These are phyloP conservation scores for Hydrozoanthus tunicans DNA, from an alignment of 64 coral and sea anemone species.

Conservation along the genomic window DNA sequence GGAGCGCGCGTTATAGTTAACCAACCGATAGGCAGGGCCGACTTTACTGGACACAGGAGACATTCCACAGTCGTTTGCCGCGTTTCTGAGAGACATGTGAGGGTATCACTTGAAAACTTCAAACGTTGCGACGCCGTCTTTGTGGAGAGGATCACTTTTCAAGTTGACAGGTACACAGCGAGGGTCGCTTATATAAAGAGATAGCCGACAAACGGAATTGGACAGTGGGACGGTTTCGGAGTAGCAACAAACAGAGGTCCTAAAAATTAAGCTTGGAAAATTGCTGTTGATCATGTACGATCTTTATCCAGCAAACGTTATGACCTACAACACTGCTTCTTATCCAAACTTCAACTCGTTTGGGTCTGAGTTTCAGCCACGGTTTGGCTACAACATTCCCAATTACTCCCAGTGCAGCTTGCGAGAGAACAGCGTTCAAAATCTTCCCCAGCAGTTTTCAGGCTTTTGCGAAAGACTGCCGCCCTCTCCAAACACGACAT, in stretches of 20 bases:
- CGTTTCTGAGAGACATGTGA: conserved; percentile 30
- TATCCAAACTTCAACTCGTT: conserved; percentile 51
- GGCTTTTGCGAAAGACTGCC: conserved; percentile 7
- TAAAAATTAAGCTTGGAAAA: neutral
- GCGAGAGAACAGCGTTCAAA: conserved; percentile 8
- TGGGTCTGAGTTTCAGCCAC: conserved; percentile 27
- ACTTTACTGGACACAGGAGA: neutral
- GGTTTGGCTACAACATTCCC: conserved; percentile 39
- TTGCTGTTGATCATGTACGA: conserved; percentile 28
- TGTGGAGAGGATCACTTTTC: conserved; percentile 60
- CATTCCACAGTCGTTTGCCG: conserved; percentile 31
- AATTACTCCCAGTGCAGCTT: conserved; percentile 43
- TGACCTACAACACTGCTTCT: conserved; percentile 16
- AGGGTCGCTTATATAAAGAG: conserved; percentile 54
- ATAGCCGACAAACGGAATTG: conserved; percentile 43
- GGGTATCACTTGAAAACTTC: conserved; percentile 18
- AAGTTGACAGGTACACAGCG: conserved; percentile 47
- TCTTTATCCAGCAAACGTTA: conserved; percentile 45
- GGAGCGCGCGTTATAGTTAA: neutral
- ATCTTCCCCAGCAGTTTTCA: conserved; percentile 8
- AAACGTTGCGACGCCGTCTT: conserved; percentile 44
- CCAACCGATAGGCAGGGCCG: neutral
- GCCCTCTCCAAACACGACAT: conserved; percentile 10
- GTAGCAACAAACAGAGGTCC: neutral
- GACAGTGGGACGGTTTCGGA: conserved; percentile 29